Evolutionary conservation across 2,797 vertebrate species (phyloP).

Genomic region (Acrossocheilus wenchowensis): DNA sequence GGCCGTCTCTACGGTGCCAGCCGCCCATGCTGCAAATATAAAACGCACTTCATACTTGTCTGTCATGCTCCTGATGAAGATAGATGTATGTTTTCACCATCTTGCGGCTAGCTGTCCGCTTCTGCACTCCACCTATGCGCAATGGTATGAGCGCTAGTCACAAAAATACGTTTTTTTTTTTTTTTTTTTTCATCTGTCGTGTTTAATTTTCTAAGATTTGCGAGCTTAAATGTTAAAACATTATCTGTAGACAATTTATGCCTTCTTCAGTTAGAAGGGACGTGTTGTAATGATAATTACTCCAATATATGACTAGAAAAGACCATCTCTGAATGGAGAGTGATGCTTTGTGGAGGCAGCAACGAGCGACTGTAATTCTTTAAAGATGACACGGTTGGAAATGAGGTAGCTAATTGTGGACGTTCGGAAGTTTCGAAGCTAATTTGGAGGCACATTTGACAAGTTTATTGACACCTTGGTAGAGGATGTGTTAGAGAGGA

Average conservation of each 20-base stretch:
- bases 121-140: conserved; percentile 51
- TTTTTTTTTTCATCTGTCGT: conserved; percentile 54
- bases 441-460: conserved; percentile 64
- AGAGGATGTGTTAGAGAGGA: conserved; percentile 37
- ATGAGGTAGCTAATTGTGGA: conserved; percentile 65
- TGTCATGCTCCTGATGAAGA: conserved; percentile 65
- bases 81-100: conserved; percentile 61
- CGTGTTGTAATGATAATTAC: conserved; percentile 72
- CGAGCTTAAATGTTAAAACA: conserved; percentile 73
- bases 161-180: conserved; percentile 9
- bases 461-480: conserved; percentile 60
- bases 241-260: conserved; percentile 77
- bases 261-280: conserved; percentile 60
- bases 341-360: conserved; percentile 65
- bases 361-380: conserved; percentile 57
- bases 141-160: conserved; percentile 17
- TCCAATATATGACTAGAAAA: conserved; percentile 72
- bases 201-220: conserved; percentile 35
- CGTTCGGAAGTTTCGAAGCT: conserved; percentile 60
- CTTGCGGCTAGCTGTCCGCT: conserved; percentile 46
- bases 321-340: conserved; percentile 64
- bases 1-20: conserved; percentile 52
- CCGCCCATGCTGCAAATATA: conserved; percentile 55
- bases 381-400: conserved; percentile 65
- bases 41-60: conserved; percentile 56